Evolutionary conservation across 2,888 invertebrate species (phyloP), one percentile per base, ranked within the genome.

Genomic region (Protonemura montana): DNA sequence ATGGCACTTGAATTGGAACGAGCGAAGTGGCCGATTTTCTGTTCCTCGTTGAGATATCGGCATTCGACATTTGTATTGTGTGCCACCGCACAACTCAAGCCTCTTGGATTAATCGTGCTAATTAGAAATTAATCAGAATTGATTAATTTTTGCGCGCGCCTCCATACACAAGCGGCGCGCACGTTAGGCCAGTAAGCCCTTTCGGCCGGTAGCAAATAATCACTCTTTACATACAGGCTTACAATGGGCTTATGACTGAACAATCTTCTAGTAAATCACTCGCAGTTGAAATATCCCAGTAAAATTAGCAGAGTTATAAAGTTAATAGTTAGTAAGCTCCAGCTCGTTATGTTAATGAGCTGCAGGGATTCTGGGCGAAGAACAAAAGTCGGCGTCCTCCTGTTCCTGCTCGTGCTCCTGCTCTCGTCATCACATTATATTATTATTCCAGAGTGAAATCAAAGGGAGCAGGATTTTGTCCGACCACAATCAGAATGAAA

Each of bases 401-500:
- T 3, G 3, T 2, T 59, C 16, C 59, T 59, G 6, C 21, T 13
- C 59, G n/a, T n/a, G n/a, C 35, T 35, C 35, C 35, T 10, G 10
- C 59, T 59, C 59, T 59, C 59, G 59, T 59, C 3, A 59, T 59
- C 59, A 59, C 59, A 59, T 59, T 59, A 59, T 59, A 59, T 59
- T 59, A 59, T 81, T 28, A 29, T 81, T 81, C 81, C 29, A 29
- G 81, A 29, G 29, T 30, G 30, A 30, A 81, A 81, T 81, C 81
- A 81, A 81, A 81, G 81, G 28, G 81, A 81, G 13, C 59, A 13
- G 83, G 83, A 28, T 42, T 84, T 84, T 25, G 59, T 26, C 41
- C 59, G 28, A 84, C 59, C 84, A 84, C 84, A 84, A 84, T 84
- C 84, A 84, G 84, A 84, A 84, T 84, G 59, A 28, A 76, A 26